Percentiles rank a stretch among this genome's conserved stretches.
phyloP scores from a whole-genome alignment of 2,888 invertebrate genomes.

The Diloba caeruleocephala region DNA sequence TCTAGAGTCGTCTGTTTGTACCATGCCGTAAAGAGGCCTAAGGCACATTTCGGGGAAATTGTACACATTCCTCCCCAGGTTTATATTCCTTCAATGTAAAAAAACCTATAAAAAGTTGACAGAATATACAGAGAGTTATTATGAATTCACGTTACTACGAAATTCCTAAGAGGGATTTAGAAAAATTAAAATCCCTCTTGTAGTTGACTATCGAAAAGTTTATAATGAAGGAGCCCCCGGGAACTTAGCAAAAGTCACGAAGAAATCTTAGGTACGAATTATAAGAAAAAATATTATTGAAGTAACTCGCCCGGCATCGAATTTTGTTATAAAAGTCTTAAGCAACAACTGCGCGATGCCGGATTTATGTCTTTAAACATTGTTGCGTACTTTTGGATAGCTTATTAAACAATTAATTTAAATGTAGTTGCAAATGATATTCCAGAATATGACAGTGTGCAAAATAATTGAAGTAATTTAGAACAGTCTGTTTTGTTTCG shows the following conservation, averaged over 20 bases:
- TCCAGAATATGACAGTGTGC: too few relatives aligned
- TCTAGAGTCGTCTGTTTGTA: too few relatives aligned
- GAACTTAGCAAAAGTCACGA: slow-evolving; percentile 21
- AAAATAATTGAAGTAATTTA: too few relatives aligned
- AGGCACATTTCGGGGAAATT: too few relatives aligned
- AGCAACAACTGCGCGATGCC: background rate
- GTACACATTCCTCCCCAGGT: too few relatives aligned
- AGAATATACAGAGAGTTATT: slow-evolving; percentile 12
- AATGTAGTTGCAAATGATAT: too few relatives aligned
- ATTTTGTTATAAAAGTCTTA: background rate
- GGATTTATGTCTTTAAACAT: background rate
- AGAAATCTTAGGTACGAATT: slow-evolving; percentile 4
- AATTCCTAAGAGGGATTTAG: slow-evolving; percentile 13
- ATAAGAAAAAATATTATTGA: slow-evolving; percentile 5
- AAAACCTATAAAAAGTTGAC: too few relatives aligned
- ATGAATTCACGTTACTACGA: slow-evolving; percentile 32
- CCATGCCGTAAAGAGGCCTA: too few relatives aligned
- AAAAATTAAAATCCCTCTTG: slow-evolving; percentile 19
- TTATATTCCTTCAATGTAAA: too few relatives aligned
- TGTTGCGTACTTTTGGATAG: too few relatives aligned
- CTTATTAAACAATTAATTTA: too few relatives aligned
- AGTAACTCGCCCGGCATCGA: background rate
- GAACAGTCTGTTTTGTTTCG: too few relatives aligned
- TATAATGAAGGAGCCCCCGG: slow-evolving; percentile 32
- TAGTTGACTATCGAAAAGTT: slow-evolving; percentile 36